Conservation (phyloP, 2,113 vertebrate genomes). For the Eptatretus burgeri region DNA sequence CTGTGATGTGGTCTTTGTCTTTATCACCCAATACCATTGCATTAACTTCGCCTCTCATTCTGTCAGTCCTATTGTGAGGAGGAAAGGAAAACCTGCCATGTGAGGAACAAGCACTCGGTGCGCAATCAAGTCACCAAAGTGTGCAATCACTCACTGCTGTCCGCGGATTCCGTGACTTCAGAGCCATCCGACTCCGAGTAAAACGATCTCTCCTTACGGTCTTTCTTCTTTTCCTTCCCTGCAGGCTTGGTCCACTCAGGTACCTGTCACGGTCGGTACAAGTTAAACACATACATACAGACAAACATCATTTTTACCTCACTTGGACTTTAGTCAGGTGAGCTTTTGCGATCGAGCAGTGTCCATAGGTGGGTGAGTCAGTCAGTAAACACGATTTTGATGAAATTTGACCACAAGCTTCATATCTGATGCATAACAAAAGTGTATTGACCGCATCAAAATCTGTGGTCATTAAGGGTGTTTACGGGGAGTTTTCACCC, state of each 20-base stretch:
- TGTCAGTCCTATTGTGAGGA: neutral
- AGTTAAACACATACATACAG: neutral
- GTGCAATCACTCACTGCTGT: constrained; percentile 36
- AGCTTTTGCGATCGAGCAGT: too few species aligned
- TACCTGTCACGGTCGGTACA: constrained; percentile 24
- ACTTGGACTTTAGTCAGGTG: too few species aligned
- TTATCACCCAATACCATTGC: neutral
- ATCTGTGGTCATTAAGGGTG: too few species aligned
- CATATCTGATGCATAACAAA: neutral
- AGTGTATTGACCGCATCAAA: too few species aligned
- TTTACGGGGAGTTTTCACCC: too few species aligned
- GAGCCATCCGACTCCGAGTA: constrained; percentile 86
- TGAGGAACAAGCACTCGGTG: neutral
- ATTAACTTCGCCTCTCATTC: neutral
- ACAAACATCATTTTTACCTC: neutral
- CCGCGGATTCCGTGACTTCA: constrained; percentile 66
- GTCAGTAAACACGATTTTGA: neutral
- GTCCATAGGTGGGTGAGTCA: neutral
- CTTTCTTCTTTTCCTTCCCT: constrained; percentile 72
- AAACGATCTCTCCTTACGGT: constrained; percentile 83
- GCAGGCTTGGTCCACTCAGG: constrained; percentile 95
- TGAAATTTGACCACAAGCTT: neutral
- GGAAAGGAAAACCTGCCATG: neutral
- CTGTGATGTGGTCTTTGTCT: too few species aligned
- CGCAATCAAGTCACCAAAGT: neutral